phyloP scores from a whole-genome alignment of 2,888 invertebrate genomes.

The Prosopocoilus inquinatus region DNA sequence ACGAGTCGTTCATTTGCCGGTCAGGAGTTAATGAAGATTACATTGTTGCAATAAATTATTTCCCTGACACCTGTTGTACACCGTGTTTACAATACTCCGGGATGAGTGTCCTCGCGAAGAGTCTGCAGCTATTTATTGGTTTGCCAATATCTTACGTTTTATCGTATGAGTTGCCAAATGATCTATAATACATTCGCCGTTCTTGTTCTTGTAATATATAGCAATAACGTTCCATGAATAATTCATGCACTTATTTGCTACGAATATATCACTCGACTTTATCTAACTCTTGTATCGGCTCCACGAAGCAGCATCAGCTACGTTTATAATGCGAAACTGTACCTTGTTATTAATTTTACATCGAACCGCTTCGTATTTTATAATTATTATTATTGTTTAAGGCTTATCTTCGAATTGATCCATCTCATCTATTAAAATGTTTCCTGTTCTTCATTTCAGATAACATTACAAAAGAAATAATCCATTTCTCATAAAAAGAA shows the following conservation, averaged over 20 bases:
- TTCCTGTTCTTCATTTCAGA: too few species aligned
- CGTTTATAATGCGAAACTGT: background rate
- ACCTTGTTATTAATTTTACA: background rate
- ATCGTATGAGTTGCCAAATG: constrained; percentile 27
- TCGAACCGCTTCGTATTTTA: background rate
- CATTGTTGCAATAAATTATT: constrained; percentile 33
- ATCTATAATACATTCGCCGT: constrained; percentile 18
- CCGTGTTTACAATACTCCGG: constrained; percentile 19
- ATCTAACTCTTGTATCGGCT: constrained; percentile 16
- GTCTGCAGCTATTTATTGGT: constrained; percentile 19
- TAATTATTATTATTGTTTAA: background rate
- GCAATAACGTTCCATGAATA: constrained; percentile 29
- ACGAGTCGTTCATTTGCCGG: constrained; percentile 32
- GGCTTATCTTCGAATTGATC: background rate
- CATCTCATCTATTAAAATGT: too few species aligned
- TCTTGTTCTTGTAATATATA: constrained; percentile 27
- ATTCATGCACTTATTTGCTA: constrained; percentile 33
- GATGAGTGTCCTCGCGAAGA: constrained; percentile 4
- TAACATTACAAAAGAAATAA: too few species aligned
- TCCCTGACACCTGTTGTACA: constrained; percentile 34
- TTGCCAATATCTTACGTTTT: constrained; percentile 23
- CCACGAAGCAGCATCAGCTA: background rate
- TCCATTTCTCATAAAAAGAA: too few species aligned
- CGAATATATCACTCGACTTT: constrained; percentile 31
- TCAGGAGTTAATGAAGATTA: constrained; percentile 35